Conservation (phyloP, 1,140 invertebrate species). For the Bombus soroeensis region DNA sequence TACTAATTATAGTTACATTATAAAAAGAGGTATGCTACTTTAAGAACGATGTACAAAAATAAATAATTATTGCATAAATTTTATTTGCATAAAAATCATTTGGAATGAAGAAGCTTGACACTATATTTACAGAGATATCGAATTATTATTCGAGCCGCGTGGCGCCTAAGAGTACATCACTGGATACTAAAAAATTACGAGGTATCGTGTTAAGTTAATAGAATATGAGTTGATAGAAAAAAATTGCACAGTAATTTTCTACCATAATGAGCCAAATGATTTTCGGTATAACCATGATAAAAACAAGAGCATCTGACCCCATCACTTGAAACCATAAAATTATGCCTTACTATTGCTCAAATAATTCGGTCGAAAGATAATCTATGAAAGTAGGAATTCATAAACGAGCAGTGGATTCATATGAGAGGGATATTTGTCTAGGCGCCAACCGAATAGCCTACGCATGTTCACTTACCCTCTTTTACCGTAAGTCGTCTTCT, state of each 20-base stretch:
- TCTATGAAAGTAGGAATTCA: conserved; percentile 43
- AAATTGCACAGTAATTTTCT: conserved; percentile 21
- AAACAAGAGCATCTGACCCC: conserved; percentile 10
- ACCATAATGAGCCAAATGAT: neutral
- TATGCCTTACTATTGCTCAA: conserved; percentile 23
- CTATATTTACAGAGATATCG: neutral
- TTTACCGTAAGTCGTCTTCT: neutral
- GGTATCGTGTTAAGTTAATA: neutral
- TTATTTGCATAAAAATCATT: neutral
- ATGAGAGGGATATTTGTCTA: conserved; percentile 2
- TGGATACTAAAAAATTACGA: conserved; percentile 34
- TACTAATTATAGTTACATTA: neutral
- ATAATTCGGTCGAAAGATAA: conserved; percentile 1
- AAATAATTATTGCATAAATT: neutral
- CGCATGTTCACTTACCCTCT: neutral
- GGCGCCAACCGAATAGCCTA: conserved; percentile 40
- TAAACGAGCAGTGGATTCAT: conserved; percentile 1
- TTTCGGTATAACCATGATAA: neutral
- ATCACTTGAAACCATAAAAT: conserved; percentile 16
- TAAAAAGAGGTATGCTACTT: too few species aligned
- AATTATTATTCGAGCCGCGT: neutral
- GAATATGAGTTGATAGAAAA: neutral
- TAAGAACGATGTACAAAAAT: too few species aligned
- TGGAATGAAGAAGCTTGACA: too few species aligned
- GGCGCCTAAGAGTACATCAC: neutral